Percentiles rank a stretch among this genome's conserved stretches.
phyloP scores from a whole-genome alignment of 2,113 vertebrate genomes.

The Oreochromis aureus region DNA sequence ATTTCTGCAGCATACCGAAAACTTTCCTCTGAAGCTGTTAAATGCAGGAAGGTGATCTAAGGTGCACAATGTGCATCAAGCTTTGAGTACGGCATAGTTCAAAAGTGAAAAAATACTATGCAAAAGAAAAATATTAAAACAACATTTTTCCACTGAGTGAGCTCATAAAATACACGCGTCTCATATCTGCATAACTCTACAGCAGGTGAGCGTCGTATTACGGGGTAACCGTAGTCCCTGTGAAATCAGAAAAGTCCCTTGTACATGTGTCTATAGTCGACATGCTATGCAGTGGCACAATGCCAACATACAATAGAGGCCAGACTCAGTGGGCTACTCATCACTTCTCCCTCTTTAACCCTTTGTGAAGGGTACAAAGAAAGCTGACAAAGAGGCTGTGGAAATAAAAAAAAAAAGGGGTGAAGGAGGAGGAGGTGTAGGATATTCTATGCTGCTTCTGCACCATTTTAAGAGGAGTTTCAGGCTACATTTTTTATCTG shows the following conservation, averaged over 20 bases:
- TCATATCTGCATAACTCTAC: conserved; percentile 25
- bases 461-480: background rate
- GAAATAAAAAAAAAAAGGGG: conserved; percentile 23
- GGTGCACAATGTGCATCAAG: background rate
- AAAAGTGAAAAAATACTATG: background rate
- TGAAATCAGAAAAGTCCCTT: conserved; percentile 33
- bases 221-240: background rate
- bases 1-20: background rate
- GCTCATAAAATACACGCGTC: background rate
- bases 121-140: background rate
- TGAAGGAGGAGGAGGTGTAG: background rate
- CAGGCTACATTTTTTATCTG: background rate
- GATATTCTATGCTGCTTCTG: conserved; percentile 1
- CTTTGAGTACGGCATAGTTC: background rate
- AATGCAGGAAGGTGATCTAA: background rate
- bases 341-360: conserved; percentile 64
- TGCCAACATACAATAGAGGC: conserved; percentile 56
- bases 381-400: conserved; percentile 43
- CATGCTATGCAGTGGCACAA: conserved; percentile 52
- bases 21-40: background rate
- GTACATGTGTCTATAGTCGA: conserved; percentile 43
- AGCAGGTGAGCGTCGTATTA: background rate
- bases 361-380: conserved; percentile 58
- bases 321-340: conserved; percentile 43
- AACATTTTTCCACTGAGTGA: background rate